Base-by-base conservation (phyloP, 2,113 vertebrate species). In the Cryptotis parvus region DNA sequence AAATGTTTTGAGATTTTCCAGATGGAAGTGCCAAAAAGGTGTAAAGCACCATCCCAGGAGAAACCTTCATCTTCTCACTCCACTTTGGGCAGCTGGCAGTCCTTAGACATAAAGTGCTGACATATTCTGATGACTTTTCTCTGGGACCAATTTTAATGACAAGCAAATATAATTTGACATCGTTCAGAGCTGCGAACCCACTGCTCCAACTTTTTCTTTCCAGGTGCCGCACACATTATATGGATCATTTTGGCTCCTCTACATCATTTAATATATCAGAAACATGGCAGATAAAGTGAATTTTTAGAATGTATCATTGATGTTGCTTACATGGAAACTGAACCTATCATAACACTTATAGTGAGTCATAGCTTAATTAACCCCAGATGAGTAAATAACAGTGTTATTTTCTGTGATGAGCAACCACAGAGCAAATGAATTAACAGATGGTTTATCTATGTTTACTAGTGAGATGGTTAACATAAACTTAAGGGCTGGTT, bases 1-100 rank as follows among this genome's bases (percentile, higher is more conserved):
- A 91, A 77, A 81, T 81, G 29, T 33, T 84, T 84, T 96, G 93
- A 96, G 81, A 73, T 78, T 91, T 94, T 94, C 89, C 94, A 91
- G 90, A 69, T 93, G 89, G 55, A 55, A 92, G 69, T 2, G 3
- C 45, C 76, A 81, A 76, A 55, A 91, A 91, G 65, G 79, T 91
- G 37, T 84, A 89, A 91, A 89, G 29, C 33, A 58, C 39, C 81
- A 41, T 80, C 88, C 87, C 85, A 63, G 68, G 61, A 80, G 66
- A 84, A 27, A 72, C 35, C 45, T 70, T 63, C 33, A 52, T 78
- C 26, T 4, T 93, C 39, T 74, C 35, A 65, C 75, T 76, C 49
- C 33, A 24, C 89, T 88, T 63, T 29, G 39, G 43, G 72, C 37
- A 81, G 80, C 84, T 87, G 91, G 72, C 63, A 87, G 84, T 69